Evolutionary conservation across 2,113 vertebrate species (phyloP), one percentile per base, ranked within the genome.

Genomic region (Butastur rufipennis): DNA sequence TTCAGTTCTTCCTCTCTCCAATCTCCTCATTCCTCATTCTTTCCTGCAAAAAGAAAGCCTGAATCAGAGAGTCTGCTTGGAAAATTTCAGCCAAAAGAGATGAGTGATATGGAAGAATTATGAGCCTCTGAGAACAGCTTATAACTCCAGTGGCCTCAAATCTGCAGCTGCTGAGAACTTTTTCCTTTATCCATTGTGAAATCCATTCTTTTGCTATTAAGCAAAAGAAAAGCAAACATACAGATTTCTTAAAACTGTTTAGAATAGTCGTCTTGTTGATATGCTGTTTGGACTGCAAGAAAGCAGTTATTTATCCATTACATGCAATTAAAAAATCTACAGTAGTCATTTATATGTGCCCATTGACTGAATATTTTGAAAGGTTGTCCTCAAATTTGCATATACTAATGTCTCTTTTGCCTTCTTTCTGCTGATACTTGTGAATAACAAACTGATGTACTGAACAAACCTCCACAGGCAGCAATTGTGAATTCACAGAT

Each of bases 281-380:
- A 15, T 3, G 5, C 45, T 27, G 7, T 81, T 81, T 79, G 43
- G 91, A 79, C 19, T 63, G 34, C 31, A 90, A 53, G 29, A 61
- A 91, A 66, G 8, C 13, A 59, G 36, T 79, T 74, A 77, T 48
- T 86, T 86, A 36, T 67, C 36, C 9, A 9, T 77, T 86, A 40
- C 0, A 1, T 59, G 13, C 11, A 31, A 20, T 38, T 83, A 32
- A 62, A 95, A 95, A 94, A 68, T 73, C 40, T 55, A 2, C 3
- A 1, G 63, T 81, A 81, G 23, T 2, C 9, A 52, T 96, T 62
- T 78, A 4, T 31, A 32, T 53, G 16, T 72, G 50, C 29, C 13
- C 83, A 12, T n/a, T 88, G 71, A 62, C 40, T 70, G 68, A 86
- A 15, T 94, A 42, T 66, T 96, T 93, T 93, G 45, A 86, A 92